phyloP scores from a whole-genome alignment of 2,888 invertebrate species.

The Hydraecia micacea region DNA sequence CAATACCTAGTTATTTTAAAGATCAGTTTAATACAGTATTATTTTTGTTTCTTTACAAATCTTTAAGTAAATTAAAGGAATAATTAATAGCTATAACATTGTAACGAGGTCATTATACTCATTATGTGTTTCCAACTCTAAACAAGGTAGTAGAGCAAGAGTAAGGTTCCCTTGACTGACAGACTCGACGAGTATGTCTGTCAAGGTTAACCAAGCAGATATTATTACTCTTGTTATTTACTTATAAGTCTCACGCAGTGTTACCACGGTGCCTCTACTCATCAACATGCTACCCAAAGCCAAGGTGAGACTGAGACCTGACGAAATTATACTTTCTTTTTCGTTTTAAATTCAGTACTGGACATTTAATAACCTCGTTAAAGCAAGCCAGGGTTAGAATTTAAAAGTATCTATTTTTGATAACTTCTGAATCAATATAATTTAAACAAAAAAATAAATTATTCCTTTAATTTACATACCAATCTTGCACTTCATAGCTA shows the following conservation, averaged over 20 bases:
- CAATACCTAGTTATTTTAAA: background rate
- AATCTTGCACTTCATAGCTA: conserved; percentile 74
- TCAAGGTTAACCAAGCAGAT: conserved; percentile 41
- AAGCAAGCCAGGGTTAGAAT: conserved; percentile 22
- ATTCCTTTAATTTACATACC: conserved; percentile 61
- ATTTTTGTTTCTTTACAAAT: conserved; percentile 55
- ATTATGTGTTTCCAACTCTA: conserved; percentile 22
- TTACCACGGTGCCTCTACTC: conserved; percentile 32
- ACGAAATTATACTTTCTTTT: conserved; percentile 28
- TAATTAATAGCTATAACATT: conserved; percentile 37
- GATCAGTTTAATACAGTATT: conserved; percentile 16
- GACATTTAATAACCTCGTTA: conserved; percentile 39
- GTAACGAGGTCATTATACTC: conserved; percentile 27
- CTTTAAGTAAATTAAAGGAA: conserved; percentile 60
- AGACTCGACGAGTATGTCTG: conserved; percentile 40
- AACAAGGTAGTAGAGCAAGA: conserved; percentile 47
- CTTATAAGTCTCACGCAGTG: conserved; percentile 33
- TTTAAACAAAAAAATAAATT: conserved; percentile 1
- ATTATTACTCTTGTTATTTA: conserved; percentile 51
- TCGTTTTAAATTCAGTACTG: conserved; percentile 29
- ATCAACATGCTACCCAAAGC: conserved; percentile 47
- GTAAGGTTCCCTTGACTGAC: conserved; percentile 33
- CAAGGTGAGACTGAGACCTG: conserved; percentile 34
- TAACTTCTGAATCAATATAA: background rate
- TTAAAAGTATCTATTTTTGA: background rate